Percentiles rank a stretch among this genome's conserved stretches.
phyloP scores from a whole-genome alignment of 2,113 vertebrate species.

The Nansenia antarctica region DNA sequence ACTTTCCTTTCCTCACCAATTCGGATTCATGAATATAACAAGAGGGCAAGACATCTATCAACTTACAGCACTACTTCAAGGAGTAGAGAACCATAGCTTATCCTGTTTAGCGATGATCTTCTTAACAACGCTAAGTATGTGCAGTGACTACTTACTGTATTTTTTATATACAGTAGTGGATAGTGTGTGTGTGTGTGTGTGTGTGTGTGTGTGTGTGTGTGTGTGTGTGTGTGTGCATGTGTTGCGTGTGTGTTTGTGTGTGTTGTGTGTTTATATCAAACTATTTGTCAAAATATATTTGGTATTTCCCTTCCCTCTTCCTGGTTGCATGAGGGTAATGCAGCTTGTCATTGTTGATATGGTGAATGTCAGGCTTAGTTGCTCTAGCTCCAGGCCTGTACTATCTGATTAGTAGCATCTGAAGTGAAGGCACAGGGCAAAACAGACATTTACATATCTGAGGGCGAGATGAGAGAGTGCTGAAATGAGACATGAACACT shows the following conservation, averaged over 20 bases:
- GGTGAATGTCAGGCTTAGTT: conserved; percentile 81
- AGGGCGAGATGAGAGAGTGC: conserved; percentile 12
- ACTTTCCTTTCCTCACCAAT: background rate
- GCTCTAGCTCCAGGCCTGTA: conserved; percentile 82
- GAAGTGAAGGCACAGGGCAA: conserved; percentile 6
- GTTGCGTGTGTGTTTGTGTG: background rate
- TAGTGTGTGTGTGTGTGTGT: background rate
- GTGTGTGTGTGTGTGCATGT: background rate
- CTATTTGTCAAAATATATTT: background rate
- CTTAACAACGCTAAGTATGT: too few species aligned
- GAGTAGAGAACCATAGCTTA: background rate
- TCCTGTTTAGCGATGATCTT: background rate
- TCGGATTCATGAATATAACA: too few species aligned
- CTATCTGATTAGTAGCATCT: conserved; percentile 78
- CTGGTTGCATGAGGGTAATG: conserved; percentile 62
- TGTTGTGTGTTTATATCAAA: background rate
- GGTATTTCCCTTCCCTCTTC: background rate
- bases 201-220: background rate
- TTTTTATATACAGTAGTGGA: background rate
- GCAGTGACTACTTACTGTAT: background rate
- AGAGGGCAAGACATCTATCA: too few species aligned
- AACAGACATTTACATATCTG: conserved; percentile 7
- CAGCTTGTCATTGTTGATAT: conserved; percentile 73
- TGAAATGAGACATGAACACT: conserved; percentile 2
- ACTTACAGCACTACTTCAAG: background rate